Percentiles rank a stretch among this genome's conserved stretches.
Evolutionary conservation across 30 jellyfish, hydroid and myxozoan species (phyloP).

Genomic region (Catostylus mosaicus): DNA sequence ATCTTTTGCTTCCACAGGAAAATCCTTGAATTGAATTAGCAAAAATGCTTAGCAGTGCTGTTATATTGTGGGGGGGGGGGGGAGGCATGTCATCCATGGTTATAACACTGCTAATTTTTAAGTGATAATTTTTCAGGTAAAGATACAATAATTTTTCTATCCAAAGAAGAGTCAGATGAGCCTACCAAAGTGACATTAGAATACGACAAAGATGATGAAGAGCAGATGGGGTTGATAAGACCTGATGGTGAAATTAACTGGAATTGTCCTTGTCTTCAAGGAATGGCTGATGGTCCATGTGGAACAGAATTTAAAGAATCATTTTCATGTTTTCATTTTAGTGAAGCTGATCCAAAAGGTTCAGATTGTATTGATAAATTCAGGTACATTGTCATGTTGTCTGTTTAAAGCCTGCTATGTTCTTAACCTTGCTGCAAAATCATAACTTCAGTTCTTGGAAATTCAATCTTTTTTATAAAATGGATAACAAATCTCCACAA

Average conservation of each 20-base stretch:
- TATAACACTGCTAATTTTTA: no score
- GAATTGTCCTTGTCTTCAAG: constrained; percentile 99
- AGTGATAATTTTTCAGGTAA: constrained; percentile 72
- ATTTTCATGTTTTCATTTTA: constrained; percentile 93
- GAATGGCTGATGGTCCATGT: constrained; percentile 99
- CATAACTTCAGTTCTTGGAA: no score
- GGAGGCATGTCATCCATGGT: no score
- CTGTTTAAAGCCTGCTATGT: no score
- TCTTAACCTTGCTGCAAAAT: no score
- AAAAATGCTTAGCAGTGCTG: no score
- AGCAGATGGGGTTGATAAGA: constrained; percentile 84
- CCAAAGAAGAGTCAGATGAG: constrained; percentile 77
- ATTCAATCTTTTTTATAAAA: no score
- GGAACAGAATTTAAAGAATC: constrained; percentile 95
- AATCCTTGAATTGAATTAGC: no score
- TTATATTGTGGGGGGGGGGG: no score
- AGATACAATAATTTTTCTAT: constrained; percentile 81
- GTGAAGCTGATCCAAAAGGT: constrained; percentile 98
- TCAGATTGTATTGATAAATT: constrained; percentile 89
- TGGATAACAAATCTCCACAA: no score
- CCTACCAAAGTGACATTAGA: constrained; percentile 43
- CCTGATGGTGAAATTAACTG: constrained; percentile 98
- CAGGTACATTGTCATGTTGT: no score
- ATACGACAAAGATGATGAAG: constrained; percentile 81
- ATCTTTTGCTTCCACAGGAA: no score